Evolutionary conservation across 2,888 invertebrate species (phyloP).

Genomic region (Microdon myrmicae): DNA sequence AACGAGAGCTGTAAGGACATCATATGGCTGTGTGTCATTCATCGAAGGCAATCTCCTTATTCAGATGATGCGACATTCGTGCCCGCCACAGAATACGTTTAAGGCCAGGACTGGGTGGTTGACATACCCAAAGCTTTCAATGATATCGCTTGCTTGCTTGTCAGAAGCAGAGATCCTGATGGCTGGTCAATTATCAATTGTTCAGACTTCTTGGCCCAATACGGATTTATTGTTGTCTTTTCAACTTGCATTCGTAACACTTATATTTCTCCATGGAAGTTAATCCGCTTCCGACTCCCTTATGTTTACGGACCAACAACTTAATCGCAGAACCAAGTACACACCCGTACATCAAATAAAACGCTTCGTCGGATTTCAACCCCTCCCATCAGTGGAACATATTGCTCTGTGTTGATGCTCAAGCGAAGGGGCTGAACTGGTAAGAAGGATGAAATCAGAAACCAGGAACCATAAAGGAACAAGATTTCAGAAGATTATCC

Average conservation of each 20-base stretch:
- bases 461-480: conserved; percentile 52
- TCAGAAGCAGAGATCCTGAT: too few species aligned
- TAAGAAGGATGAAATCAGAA: conserved; percentile 48
- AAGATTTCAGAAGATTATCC: conserved; percentile 51
- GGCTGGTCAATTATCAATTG: conserved; percentile 40
- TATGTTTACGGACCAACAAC: conserved; percentile 49
- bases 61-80: too few species aligned
- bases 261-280: conserved; percentile 50
- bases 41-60: too few species aligned
- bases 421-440: conserved; percentile 23
- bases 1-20: too few species aligned
- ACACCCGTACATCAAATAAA: conserved; percentile 42
- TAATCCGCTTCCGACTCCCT: conserved; percentile 47
- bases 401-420: conserved; percentile 28
- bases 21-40: too few species aligned
- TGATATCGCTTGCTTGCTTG: too few species aligned
- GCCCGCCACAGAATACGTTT: too few species aligned
- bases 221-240: conserved; percentile 27
- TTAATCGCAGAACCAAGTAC: conserved; percentile 48
- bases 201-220: neutral
- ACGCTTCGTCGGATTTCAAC: conserved; percentile 36
- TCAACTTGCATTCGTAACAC: conserved; percentile 46
- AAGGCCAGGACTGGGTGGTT: too few species aligned
- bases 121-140: too few species aligned
- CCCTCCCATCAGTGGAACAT: conserved; percentile 31